A percentile compares a stretch with the other conserved stretches of the same genome.
Conservation (phyloP, 2,113 vertebrate species). For the Cyanoderma ruficeps region DNA sequence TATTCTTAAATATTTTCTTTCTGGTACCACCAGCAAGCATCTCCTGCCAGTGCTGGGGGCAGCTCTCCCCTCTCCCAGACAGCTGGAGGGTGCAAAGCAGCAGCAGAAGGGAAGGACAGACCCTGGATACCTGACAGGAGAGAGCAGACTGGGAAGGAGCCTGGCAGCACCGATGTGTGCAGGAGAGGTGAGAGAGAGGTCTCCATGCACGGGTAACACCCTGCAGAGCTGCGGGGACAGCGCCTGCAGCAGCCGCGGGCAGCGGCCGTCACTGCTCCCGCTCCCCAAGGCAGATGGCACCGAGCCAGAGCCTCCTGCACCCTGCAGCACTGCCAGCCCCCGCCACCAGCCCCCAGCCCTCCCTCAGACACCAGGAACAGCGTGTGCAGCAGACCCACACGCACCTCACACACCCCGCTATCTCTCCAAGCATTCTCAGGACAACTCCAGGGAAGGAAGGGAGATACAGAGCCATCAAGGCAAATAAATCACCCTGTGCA, state of each 20-base stretch:
- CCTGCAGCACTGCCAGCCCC: accelerated
- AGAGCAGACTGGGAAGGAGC: accelerated
- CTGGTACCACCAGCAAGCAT: background rate
- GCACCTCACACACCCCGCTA: background rate
- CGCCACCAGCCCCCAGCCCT: background rate
- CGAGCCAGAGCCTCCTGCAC: accelerated
- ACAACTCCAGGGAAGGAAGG: background rate
- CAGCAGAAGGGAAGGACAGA: background rate
- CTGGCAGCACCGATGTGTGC: accelerated
- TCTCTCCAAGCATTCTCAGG: background rate
- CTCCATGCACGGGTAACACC: accelerated
- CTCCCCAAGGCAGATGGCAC: accelerated
- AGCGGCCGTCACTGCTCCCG: accelerated
- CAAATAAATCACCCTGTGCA: background rate
- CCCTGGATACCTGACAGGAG: accelerated
- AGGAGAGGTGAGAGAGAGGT: background rate
- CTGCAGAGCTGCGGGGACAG: background rate
- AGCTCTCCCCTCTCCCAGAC: background rate
- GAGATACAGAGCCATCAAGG: background rate
- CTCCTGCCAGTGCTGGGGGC: background rate
- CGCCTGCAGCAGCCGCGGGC: background rate
- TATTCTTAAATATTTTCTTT: background rate
- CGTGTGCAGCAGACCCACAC: accelerated
- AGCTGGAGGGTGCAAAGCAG: background rate
- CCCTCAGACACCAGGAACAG: background rate